Conservation (phyloP, 2,888 invertebrate species). For the Euplexia lucipara region DNA sequence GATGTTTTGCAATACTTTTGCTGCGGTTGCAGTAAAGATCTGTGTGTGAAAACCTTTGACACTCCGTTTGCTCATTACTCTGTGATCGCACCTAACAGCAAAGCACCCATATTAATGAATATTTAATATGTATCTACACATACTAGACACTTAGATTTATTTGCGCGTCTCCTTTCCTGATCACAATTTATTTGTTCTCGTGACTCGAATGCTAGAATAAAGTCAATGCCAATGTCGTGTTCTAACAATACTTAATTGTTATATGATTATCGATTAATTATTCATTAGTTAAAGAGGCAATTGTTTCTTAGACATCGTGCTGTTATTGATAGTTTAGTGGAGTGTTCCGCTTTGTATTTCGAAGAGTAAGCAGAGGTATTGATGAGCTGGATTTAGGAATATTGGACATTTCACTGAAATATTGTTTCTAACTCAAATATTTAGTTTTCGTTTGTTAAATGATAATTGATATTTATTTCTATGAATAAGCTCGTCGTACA, state of each 20-base stretch:
- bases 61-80: slow-evolving; percentile 20
- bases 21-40: not conserved
- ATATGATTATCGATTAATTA: slow-evolving; percentile 61
- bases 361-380: not conserved
- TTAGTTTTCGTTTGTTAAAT: too few species aligned
- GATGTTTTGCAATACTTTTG: too few species aligned
- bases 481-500: too few species aligned
- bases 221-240: slow-evolving; percentile 55
- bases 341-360: not conserved
- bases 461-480: too few species aligned
- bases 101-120: slow-evolving; percentile 45
- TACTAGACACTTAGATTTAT: slow-evolving; percentile 57
- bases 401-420: too few species aligned
- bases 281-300: slow-evolving; percentile 54
- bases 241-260: slow-evolving; percentile 65
- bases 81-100: slow-evolving; percentile 4
- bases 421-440: too few species aligned
- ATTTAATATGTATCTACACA: slow-evolving; percentile 39
- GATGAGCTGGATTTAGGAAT: not conserved
- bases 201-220: slow-evolving; percentile 57
- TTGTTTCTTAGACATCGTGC: slow-evolving; percentile 42
- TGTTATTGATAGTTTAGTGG: slow-evolving; percentile 39
- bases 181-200: slow-evolving; percentile 67
- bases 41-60: not conserved
- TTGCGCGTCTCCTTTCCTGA: slow-evolving; percentile 55